These are phyloP conservation scores for Bubo bubo DNA, from an alignment of 2,113 vertebrate species.

Conservation along the genomic window DNA sequence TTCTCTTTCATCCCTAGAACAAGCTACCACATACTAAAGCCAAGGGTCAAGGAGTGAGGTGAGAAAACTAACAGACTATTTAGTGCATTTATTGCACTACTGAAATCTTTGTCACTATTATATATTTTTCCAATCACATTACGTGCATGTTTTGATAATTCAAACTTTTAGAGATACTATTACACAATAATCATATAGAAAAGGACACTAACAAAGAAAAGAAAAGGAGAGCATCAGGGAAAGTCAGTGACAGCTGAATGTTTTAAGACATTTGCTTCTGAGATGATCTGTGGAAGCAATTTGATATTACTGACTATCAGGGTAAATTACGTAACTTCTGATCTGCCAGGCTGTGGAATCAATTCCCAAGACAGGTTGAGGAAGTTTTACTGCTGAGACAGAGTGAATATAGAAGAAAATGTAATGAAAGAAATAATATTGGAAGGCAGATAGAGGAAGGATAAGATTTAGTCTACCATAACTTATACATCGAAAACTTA, in stretches of 20 bases:
- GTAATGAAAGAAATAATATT: neutral
- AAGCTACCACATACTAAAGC: neutral
- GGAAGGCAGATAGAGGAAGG: neutral
- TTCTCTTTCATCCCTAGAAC: neutral
- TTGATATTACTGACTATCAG: neutral
- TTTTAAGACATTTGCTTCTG: neutral
- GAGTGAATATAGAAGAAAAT: neutral
- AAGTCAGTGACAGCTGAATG: neutral
- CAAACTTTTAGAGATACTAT: neutral
- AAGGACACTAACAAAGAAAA: neutral
- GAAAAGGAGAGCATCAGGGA: neutral
- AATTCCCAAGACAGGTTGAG: neutral
- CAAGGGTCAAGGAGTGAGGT: neutral
- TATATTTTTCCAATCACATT: neutral
- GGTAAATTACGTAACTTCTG: neutral
- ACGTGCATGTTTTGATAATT: neutral
- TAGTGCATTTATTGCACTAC: neutral
- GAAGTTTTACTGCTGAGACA: neutral
- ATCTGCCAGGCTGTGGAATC: neutral
- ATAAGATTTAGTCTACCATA: neutral
- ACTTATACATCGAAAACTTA: neutral
- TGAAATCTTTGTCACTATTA: neutral
- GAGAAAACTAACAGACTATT: neutral
- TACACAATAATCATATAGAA: neutral
- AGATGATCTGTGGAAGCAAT: neutral